phyloP scores from a whole-genome alignment of 2,113 vertebrate genomes.

The Callipepla californica region DNA sequence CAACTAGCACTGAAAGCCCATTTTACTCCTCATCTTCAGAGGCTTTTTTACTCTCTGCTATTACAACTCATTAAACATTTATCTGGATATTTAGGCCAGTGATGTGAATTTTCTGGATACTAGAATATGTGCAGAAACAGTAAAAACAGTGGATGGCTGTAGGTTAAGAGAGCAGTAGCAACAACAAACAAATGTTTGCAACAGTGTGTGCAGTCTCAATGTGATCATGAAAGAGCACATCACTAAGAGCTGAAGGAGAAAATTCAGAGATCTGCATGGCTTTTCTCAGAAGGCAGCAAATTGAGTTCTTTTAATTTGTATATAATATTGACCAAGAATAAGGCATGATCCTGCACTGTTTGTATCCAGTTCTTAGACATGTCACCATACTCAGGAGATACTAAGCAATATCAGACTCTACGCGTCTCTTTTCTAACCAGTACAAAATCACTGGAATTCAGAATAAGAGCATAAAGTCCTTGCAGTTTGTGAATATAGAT shows the following conservation, averaged over 20 bases:
- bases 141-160: neutral
- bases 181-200: neutral
- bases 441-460: neutral
- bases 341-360: neutral
- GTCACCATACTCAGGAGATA: neutral
- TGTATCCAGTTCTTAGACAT: neutral
- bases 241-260: neutral
- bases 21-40: neutral
- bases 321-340: neutral
- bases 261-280: neutral
- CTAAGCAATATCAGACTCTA: neutral
- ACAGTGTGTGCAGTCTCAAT: accelerated
- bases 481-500: neutral
- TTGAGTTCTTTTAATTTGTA: neutral
- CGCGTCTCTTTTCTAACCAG: neutral
- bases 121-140: neutral
- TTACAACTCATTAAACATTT: neutral
- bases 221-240: neutral
- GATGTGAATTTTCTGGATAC: neutral
- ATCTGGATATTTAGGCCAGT: neutral
- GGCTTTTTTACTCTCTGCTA: neutral
- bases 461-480: neutral
- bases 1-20: neutral
- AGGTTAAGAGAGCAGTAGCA: neutral
- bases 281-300: neutral